Conservation (phyloP, 1,140 invertebrate genomes). For the Ctenoplectra terminalis region DNA sequence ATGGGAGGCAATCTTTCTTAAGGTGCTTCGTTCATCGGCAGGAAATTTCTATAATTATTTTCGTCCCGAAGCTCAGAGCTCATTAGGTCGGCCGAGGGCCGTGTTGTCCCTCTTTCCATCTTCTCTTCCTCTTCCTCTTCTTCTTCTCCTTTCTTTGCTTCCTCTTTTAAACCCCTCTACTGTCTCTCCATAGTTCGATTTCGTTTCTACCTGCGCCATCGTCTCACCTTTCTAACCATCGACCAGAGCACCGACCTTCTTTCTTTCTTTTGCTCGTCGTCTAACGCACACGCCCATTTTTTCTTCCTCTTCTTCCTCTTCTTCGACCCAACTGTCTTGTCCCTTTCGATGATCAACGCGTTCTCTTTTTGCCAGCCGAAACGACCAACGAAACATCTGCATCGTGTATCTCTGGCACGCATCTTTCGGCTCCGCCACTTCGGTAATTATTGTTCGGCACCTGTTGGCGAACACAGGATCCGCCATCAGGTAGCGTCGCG, state of each 20-base stretch:
- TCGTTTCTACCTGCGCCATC: slow-evolving; percentile 57
- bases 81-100: slow-evolving; percentile 61
- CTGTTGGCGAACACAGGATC: slow-evolving; percentile 43
- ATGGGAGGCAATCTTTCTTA: slow-evolving; percentile 69
- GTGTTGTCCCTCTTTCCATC: slow-evolving; percentile 42
- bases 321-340: neutral
- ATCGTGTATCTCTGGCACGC: slow-evolving; percentile 47
- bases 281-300: slow-evolving; percentile 15
- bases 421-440: slow-evolving; percentile 45
- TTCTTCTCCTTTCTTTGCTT: neutral
- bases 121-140: neutral
- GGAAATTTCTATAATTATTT: slow-evolving; percentile 72
- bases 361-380: neutral
- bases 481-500: neutral
- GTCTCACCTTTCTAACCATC: slow-evolving; percentile 59
- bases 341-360: neutral
- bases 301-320: slow-evolving; percentile 10
- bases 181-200: neutral
- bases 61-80: slow-evolving; percentile 65
- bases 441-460: slow-evolving; percentile 64
- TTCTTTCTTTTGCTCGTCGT: slow-evolving; percentile 24
- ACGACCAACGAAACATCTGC: slow-evolving; percentile 57
- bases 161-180: neutral
- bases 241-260: slow-evolving; percentile 21
- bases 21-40: slow-evolving; percentile 69